Percentiles rank a stretch among this genome's conserved stretches.
phyloP scores from a whole-genome alignment of 1,140 invertebrate genomes.

The Batillaria attramentaria region DNA sequence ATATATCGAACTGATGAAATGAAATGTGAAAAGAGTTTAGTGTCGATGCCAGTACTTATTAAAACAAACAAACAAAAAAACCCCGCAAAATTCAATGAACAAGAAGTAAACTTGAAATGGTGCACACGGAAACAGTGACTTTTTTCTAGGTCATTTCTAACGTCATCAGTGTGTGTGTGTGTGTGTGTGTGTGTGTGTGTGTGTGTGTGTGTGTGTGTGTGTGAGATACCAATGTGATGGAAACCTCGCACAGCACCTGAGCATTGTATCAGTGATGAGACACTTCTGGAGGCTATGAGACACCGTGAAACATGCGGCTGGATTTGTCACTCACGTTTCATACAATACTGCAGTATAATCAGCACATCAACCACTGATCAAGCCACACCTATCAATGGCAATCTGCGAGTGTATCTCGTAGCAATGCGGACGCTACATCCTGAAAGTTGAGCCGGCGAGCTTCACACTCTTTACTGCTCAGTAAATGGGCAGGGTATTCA shows the following conservation, averaged over 20 bases:
- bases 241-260: background rate
- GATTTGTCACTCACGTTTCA: background rate
- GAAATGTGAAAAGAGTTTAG: conserved; percentile 17
- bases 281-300: too few relatives aligned
- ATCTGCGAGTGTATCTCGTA: conserved; percentile 17
- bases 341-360: background rate
- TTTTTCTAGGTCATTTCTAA: too few relatives aligned
- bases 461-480: too few relatives aligned
- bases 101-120: background rate
- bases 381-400: conserved; percentile 46
- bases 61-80: background rate
- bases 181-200: background rate
- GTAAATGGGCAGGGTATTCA: background rate
- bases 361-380: conserved; percentile 63
- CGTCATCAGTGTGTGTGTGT: too few relatives aligned
- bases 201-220: background rate
- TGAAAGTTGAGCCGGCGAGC: too few relatives aligned
- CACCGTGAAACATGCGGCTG: too few relatives aligned
- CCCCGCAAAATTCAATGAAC: background rate
- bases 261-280: too few relatives aligned
- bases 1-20: too few relatives aligned
- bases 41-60: background rate
- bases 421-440: too few relatives aligned
- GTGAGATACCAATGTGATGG: background rate
- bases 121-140: background rate